phyloP scores from a whole-genome alignment of 2,888 invertebrate genomes.

The Mythimna ferrago region DNA sequence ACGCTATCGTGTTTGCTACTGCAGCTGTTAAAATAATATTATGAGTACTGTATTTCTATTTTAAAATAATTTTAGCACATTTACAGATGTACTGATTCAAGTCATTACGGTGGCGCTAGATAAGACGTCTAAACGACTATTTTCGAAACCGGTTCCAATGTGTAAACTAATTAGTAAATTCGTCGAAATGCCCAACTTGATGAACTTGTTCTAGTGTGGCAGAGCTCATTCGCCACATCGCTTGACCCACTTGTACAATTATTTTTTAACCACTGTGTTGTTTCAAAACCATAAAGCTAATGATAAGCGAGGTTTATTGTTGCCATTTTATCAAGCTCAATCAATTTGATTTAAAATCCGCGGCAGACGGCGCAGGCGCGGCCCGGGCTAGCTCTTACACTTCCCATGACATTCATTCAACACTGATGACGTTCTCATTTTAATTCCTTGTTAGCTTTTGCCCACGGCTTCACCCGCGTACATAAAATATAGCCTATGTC shows the following conservation, averaged over 20 bases:
- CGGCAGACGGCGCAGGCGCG: slow-evolving; percentile 27
- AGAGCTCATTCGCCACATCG: slow-evolving; percentile 29
- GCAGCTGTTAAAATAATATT: slow-evolving; percentile 4
- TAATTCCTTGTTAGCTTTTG: neutral
- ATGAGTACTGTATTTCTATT: slow-evolving; percentile 16
- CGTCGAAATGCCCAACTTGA: slow-evolving; percentile 6
- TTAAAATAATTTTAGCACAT: slow-evolving; percentile 39
- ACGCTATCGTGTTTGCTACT: slow-evolving; percentile 44
- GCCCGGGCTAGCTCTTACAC: neutral
- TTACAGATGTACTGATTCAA: slow-evolving; percentile 14
- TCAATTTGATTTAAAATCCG: slow-evolving; percentile 60
- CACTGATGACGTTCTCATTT: neutral
- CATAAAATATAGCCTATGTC: too few relatives aligned
- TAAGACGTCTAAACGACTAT: slow-evolving; percentile 5
- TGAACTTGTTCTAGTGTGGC: slow-evolving; percentile 35
- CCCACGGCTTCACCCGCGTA: too few relatives aligned
- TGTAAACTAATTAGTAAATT: slow-evolving; percentile 46
- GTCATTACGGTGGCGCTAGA: slow-evolving; percentile 9
- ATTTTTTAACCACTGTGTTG: slow-evolving; percentile 52
- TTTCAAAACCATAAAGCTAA: slow-evolving; percentile 55
- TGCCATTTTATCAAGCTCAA: slow-evolving; percentile 57
- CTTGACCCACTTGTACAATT: slow-evolving; percentile 61
- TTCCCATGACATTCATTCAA: slow-evolving; percentile 39
- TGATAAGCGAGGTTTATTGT: slow-evolving; percentile 56
- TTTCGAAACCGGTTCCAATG: slow-evolving; percentile 37